phyloP scores from a whole-genome alignment of 2,888 invertebrate genomes.

The Catocala nupta region DNA sequence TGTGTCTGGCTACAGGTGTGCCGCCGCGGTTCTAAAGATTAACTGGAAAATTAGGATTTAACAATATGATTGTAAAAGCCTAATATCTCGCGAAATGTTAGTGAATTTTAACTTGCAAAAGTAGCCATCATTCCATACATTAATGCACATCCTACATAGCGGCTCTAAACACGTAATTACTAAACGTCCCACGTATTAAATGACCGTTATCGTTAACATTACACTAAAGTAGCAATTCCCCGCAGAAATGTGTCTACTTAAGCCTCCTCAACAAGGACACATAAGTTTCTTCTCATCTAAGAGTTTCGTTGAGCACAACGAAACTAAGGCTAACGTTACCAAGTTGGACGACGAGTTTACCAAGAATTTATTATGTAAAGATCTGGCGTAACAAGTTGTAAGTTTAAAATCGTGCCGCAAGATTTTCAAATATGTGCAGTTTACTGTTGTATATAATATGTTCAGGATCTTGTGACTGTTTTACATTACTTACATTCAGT shows the following conservation, averaged over 20 bases:
- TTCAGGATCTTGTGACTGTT: constrained; percentile 15
- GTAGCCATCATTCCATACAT: too few relatives aligned
- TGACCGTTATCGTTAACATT: constrained; percentile 36
- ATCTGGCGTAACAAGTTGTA: constrained; percentile 46
- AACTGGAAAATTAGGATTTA: too few relatives aligned
- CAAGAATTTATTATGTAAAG: constrained; percentile 58
- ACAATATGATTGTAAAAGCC: too few relatives aligned
- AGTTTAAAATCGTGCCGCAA: constrained; percentile 55
- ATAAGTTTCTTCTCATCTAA: constrained; percentile 24
- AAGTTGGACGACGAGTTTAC: constrained; percentile 46
- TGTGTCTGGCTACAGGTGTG: too few relatives aligned
- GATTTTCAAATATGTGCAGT: constrained; percentile 44
- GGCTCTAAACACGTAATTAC: constrained; percentile 32
- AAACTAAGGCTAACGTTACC: constrained; percentile 28
- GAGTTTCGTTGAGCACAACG: constrained; percentile 38
- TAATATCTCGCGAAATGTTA: too few relatives aligned
- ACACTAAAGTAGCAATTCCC: constrained; percentile 31
- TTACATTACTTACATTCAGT: constrained; percentile 15
- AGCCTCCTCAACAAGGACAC: constrained; percentile 29
- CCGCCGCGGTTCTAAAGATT: too few relatives aligned
- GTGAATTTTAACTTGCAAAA: too few relatives aligned
- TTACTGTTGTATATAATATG: constrained; percentile 36
- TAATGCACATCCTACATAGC: constrained; percentile 13
- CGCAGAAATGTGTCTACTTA: constrained; percentile 35
- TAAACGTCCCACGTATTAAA: constrained; percentile 39